Base-by-base conservation (phyloP, 2,888 invertebrate genomes). In the Ganaspis brasiliensis region DNA sequence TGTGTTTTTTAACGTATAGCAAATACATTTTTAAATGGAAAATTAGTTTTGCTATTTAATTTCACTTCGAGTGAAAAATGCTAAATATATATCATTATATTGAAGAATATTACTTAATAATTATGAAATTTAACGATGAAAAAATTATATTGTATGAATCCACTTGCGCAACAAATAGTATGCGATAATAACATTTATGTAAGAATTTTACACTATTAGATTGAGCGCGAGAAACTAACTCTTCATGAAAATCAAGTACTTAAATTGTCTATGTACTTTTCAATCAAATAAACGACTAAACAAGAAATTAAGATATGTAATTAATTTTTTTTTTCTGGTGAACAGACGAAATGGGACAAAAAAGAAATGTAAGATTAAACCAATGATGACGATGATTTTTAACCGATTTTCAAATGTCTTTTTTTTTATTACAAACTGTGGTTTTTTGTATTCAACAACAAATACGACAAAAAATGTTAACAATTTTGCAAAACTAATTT, bases 121-220 rank as follows among this genome's bases (percentile, higher is more conserved):
- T 59, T 59, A 31, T 31, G 59, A 59, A 59, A 59, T 59, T 59
- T 8, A 59, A 31, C 59, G 31, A 9, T 59, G 59, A 16, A 59
- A 59, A 16, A 59, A 59, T 31, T n/a, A 59, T 59, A 59, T 59
- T 59, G 59, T 59, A 59, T 9, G 31, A 35, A 59, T 59, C 31
- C 31, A 16, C 31, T 59, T 59, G 59, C 14, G 31, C 31, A 59
- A 59, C n/a, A 31, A 31, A 59, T 59, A n/a, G 59, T 59, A 26
- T 56, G 56, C 56, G 56, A 56, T 56, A 56, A 24, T 56, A 56
- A 56, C 56, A 24, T 56, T 56, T 56, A 59, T 59, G 59, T 59
- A 59, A 59, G 59, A 59, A 31, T 59, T 59, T 59, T 59, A 59
- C 16, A 21, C 56, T 59, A 5, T 59, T 59, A 35, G 31, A 59